Evolutionary conservation across 1,140 invertebrate species (phyloP).

Genomic region (Drosophila novamexicana): DNA sequence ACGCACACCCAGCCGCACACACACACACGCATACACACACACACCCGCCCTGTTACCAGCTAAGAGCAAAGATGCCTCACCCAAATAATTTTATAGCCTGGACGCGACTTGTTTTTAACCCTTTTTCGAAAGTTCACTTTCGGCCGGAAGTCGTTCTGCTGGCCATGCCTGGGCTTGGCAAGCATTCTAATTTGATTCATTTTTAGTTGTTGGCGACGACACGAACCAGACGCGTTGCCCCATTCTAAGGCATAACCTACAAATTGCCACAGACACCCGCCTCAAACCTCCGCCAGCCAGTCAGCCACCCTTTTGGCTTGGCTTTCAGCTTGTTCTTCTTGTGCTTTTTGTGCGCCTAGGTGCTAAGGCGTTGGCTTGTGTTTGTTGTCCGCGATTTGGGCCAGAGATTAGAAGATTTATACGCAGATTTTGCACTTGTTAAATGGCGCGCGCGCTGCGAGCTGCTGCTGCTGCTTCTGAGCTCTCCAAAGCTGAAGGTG

Average conservation of each 20-base stretch:
- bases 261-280: not conserved
- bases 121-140: constrained; percentile 74
- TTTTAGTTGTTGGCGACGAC: constrained; percentile 54
- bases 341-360: constrained; percentile 41
- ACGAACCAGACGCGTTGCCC: constrained; percentile 15
- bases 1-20: constrained; percentile 29
- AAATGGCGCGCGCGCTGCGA: constrained; percentile 40
- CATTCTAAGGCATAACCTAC: constrained; percentile 17
- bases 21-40: constrained; percentile 12
- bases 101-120: constrained; percentile 73
- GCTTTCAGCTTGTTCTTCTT: constrained; percentile 3
- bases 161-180: constrained; percentile 59
- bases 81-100: constrained; percentile 41
- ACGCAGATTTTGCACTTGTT: constrained; percentile 72
- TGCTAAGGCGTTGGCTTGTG: constrained; percentile 60
- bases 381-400: constrained; percentile 50
- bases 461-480: constrained; percentile 17
- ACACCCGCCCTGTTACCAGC: not conserved
- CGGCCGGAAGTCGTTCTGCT: constrained; percentile 68
- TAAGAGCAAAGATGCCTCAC: constrained; percentile 32
- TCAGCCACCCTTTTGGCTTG: constrained; percentile 1
- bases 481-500: constrained; percentile 9
- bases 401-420: constrained; percentile 76
- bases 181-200: constrained; percentile 66
- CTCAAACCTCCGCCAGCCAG: not conserved